Base-by-base conservation (phyloP, 2,113 vertebrate species). In the Pholis gunnellus region DNA sequence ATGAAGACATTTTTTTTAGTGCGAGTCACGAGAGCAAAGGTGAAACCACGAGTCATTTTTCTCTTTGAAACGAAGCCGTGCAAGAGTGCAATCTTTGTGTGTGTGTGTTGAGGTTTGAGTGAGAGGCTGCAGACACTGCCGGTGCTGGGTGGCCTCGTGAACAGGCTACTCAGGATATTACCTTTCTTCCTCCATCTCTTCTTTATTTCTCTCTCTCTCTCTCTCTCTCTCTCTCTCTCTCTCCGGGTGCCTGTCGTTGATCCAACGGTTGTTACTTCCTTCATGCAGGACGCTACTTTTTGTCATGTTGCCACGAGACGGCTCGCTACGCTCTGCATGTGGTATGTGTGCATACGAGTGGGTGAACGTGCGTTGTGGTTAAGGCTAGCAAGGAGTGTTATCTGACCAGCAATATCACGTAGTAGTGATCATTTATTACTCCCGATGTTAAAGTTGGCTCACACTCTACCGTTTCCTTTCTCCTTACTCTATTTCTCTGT, bases 111-210 rank as follows among this genome's bases (percentile, higher is more conserved):
- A 64, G 13, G 0, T 88, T 69, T 81, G 64, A 79, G 64, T 91
- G 91, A 93, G 74, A 86, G 86, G 89, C 77, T 87, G 84, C 91
- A 92, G 90, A 90, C 80, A 20, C 86, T 78, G 57, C 63, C 54
- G 84, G 74, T 82, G 76, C 91, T 79, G 91, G 87, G 87, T 92
- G 92, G 88, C 91, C 90, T 82, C 9, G 8, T 75, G 88, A 91
- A 86, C 81, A 83, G 86, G 76, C 69, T 81, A 76, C 66, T 81
- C 76, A 46, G 65, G 71, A 83, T 91, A 91, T 91, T 89, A 72
- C 72, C 61, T 90, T 89, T 78, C 89, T 81, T 29, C 72, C 40
- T 83, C 70, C 79, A 54, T 82, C 75, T 75, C 71, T 65, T 56
- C 27, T 48, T 34, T 57, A 44, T 10, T 40, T 72, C 60, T 31